Conservation (phyloP, 2,888 invertebrate genomes). For the Tenodera sinensis region DNA sequence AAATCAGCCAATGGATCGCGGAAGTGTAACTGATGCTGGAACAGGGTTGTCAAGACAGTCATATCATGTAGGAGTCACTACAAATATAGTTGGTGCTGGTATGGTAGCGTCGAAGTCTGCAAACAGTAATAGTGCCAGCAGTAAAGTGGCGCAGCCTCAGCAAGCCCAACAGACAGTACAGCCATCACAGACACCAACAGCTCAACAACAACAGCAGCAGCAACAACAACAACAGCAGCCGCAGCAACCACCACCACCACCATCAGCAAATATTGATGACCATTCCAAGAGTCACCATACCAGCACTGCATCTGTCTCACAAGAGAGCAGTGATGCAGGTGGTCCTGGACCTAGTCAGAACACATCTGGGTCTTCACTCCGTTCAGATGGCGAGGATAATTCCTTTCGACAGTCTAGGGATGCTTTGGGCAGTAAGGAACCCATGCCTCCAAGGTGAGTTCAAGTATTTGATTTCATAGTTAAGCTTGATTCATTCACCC, state of each 20-base stretch:
- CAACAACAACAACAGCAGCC: background rate
- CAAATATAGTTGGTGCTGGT: slow-evolving; percentile 6
- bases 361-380: slow-evolving; percentile 16
- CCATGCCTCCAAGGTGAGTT: slow-evolving; percentile 41
- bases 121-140: slow-evolving; percentile 19
- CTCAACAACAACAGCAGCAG: background rate
- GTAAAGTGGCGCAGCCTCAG: background rate
- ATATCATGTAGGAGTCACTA: slow-evolving; percentile 17
- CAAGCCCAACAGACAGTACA: background rate
- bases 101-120: slow-evolving; percentile 19
- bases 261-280: slow-evolving; percentile 16
- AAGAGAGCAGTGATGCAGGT: slow-evolving; percentile 23
- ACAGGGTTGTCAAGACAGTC: slow-evolving; percentile 17
- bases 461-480: background rate
- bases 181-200: background rate
- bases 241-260: background rate
- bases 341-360: slow-evolving; percentile 26
- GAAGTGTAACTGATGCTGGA: slow-evolving; percentile 16
- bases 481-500: background rate
- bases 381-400: slow-evolving; percentile 25
- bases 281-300: slow-evolving; percentile 31
- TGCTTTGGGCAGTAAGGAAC: slow-evolving; percentile 41
- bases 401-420: slow-evolving; percentile 25
- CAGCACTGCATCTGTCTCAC: slow-evolving; percentile 10
- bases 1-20: slow-evolving; percentile 30